Conservation (phyloP, 2,888 invertebrate genomes). For the Apamea anceps region DNA sequence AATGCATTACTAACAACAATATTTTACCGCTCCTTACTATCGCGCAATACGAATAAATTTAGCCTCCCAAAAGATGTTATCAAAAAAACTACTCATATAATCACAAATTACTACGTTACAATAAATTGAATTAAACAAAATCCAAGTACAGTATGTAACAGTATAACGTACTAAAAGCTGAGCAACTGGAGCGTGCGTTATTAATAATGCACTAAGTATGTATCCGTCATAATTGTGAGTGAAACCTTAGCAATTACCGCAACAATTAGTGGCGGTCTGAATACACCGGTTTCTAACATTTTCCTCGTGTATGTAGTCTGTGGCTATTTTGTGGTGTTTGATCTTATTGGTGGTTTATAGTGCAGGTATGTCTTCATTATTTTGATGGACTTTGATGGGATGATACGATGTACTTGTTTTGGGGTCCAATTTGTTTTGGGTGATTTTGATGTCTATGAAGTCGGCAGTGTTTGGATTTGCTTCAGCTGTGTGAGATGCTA, state of each 20-base stretch:
- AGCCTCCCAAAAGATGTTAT: conserved; percentile 18
- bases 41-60: conserved; percentile 18
- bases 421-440: background rate
- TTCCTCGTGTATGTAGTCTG: conserved; percentile 47
- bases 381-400: conserved; percentile 7
- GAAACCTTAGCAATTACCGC: conserved; percentile 87
- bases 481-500: background rate
- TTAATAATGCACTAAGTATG: conserved; percentile 87
- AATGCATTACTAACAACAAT: background rate
- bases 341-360: conserved; percentile 29
- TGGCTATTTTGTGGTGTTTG: conserved; percentile 34
- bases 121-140: conserved; percentile 60
- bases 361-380: conserved; percentile 11
- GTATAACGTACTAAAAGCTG: conserved; percentile 67
- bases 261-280: conserved; percentile 88
- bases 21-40: conserved; percentile 11
- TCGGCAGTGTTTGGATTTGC: no score
- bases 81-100: conserved; percentile 43
- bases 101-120: conserved; percentile 54
- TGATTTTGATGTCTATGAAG: background rate
- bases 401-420: background rate
- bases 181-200: conserved; percentile 78
- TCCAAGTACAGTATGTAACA: conserved; percentile 69
- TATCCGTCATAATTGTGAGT: conserved; percentile 88
- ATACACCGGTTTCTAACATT: conserved; percentile 75